These are phyloP conservation scores for Nannobrachium achirus DNA, from an alignment of 2,113 vertebrate genomes.

Conservation along the genomic window DNA sequence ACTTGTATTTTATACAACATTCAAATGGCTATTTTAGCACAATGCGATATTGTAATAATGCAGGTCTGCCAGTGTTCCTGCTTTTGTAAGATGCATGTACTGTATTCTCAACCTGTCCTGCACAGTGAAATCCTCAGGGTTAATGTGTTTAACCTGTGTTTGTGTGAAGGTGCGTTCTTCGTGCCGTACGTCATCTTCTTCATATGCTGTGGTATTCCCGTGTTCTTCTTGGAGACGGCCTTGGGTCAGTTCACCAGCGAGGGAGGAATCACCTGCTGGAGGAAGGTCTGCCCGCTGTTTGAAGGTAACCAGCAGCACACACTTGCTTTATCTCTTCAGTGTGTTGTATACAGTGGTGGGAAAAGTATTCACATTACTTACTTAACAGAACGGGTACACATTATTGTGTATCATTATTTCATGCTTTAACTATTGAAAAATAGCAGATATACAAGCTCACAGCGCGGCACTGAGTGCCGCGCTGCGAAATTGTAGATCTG, in stretches of 20 bases:
- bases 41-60: not conserved
- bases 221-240: constrained; percentile 98
- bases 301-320: constrained; percentile 84
- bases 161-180: constrained; percentile 90
- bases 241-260: constrained; percentile 97
- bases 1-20: too few relatives aligned
- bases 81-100: too few relatives aligned
- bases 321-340: not conserved
- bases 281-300: constrained; percentile 96
- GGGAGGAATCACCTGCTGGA: constrained; percentile 98
- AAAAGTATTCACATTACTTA: not conserved
- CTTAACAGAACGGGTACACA: too few relatives aligned
- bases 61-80: not conserved
- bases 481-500: too few relatives aligned
- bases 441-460: too few relatives aligned
- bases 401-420: too few relatives aligned
- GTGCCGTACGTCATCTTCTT: constrained; percentile 99
- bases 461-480: too few relatives aligned
- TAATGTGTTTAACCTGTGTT: constrained; percentile 8
- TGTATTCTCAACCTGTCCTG: not conserved
- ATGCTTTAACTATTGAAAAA: not conserved
- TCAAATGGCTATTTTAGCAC: too few relatives aligned
- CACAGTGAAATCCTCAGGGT: not conserved
- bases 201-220: constrained; percentile 97
- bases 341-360: not conserved